Conservation (phyloP, 1,140 invertebrate species). For the Acyrthosiphon pisum region DNA sequence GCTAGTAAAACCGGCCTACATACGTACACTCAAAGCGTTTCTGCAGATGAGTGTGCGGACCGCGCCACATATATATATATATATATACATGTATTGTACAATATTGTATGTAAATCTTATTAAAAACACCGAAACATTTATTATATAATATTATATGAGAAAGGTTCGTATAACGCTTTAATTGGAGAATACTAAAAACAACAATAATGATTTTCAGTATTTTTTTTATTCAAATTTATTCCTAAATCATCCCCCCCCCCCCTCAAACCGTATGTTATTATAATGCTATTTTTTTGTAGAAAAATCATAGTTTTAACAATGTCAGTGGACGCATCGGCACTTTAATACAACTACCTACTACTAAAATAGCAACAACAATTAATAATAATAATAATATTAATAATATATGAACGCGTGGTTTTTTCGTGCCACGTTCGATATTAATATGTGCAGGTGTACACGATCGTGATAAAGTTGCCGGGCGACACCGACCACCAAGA, state of each 20-base stretch:
- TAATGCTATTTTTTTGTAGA: no score
- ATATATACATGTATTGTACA: background rate
- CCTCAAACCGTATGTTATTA: no score
- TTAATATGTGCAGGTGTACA: conserved; percentile 73
- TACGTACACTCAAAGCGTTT: no score
- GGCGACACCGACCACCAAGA: conserved; percentile 64
- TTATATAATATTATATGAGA: no score
- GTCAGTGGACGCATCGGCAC: background rate
- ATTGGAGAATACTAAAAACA: background rate
- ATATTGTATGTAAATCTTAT: background rate
- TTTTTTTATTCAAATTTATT: no score
- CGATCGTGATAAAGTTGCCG: conserved; percentile 88
- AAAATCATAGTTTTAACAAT: background rate
- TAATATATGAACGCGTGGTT: background rate
- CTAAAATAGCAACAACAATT: background rate
- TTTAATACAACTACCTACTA: background rate
- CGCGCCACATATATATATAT: no score
- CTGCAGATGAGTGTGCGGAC: no score
- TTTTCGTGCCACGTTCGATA: conserved; percentile 8
- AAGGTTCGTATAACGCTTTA: background rate
- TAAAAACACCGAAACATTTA: background rate
- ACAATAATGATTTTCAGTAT: no score
- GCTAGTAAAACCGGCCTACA: no score
- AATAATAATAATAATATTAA: background rate
- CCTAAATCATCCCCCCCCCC: no score